Conservation (phyloP, 2,888 invertebrate genomes). For the Megastigmus dorsalis region DNA sequence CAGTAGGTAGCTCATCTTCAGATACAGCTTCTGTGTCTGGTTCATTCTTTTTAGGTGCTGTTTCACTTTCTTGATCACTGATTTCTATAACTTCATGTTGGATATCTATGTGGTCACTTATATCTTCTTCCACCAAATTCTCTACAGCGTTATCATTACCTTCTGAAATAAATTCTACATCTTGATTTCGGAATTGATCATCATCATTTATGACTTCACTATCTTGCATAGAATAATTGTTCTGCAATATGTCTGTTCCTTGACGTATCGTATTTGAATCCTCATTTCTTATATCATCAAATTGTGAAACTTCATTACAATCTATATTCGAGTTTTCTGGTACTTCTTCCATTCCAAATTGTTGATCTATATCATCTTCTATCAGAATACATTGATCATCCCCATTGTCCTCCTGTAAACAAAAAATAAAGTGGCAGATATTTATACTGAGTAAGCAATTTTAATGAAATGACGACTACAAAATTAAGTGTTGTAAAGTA, state of each 20-base stretch:
- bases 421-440: neutral
- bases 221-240: slow-evolving; percentile 18
- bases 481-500: too few relatives aligned
- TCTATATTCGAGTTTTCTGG: slow-evolving; percentile 6
- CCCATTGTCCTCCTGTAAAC: slow-evolving; percentile 37
- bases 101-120: slow-evolving; percentile 55
- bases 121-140: neutral
- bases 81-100: slow-evolving; percentile 59
- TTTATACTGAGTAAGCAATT: too few relatives aligned
- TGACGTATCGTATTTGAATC: slow-evolving; percentile 19
- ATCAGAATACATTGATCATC: slow-evolving; percentile 50
- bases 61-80: slow-evolving; percentile 59
- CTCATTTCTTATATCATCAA: slow-evolving; percentile 17
- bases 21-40: slow-evolving; percentile 90
- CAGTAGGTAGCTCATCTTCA: slow-evolving; percentile 82
- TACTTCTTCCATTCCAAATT: slow-evolving; percentile 35
- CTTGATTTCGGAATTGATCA: slow-evolving; percentile 43
- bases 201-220: slow-evolving; percentile 36
- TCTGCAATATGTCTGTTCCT: slow-evolving; percentile 5
- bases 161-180: slow-evolving; percentile 48
- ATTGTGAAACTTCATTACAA: slow-evolving; percentile 11
- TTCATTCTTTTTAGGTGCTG: slow-evolving; percentile 76
- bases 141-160: slow-evolving; percentile 28
- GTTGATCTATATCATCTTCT: slow-evolving; percentile 50
- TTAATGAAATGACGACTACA: too few relatives aligned